Evolutionary conservation across 2,888 invertebrate species (phyloP).

Genomic region (Heliconius ismenius): DNA sequence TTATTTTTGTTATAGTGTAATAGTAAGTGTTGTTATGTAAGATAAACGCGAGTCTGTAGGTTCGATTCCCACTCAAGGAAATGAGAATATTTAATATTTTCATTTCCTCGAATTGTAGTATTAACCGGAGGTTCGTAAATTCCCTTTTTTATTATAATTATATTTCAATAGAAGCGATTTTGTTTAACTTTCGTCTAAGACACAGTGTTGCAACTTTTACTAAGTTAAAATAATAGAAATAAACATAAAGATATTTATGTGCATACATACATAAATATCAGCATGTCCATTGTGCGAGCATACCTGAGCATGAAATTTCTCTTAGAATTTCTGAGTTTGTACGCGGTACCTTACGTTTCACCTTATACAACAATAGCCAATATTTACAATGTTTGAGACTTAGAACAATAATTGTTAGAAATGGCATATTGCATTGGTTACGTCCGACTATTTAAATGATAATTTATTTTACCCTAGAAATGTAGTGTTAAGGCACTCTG

Average conservation of each 20-base stretch:
- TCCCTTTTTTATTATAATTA: too few species aligned
- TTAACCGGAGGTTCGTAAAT: too few species aligned
- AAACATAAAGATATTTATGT: not conserved
- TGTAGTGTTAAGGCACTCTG: too few species aligned
- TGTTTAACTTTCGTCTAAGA: too few species aligned
- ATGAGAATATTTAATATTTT: too few species aligned
- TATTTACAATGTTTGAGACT: slow-evolving; percentile 55
- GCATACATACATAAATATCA: not conserved
- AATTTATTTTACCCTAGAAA: too few species aligned
- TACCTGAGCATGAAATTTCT: slow-evolving; percentile 35
- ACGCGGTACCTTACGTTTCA: slow-evolving; percentile 50
- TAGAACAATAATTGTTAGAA: not conserved
- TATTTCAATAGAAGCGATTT: too few species aligned
- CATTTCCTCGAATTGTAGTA: too few species aligned
- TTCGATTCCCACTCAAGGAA: too few species aligned
- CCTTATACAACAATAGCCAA: slow-evolving; percentile 62
- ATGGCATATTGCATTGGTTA: not conserved
- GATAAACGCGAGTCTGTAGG: too few species aligned
- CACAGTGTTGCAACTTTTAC: not conserved
- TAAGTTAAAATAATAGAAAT: not conserved
- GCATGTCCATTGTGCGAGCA: slow-evolving; percentile 26
- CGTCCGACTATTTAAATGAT: not conserved
- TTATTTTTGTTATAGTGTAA: too few species aligned
- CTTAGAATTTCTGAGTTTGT: slow-evolving; percentile 25
- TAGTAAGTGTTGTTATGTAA: too few species aligned